These are phyloP conservation scores for Pteropus alecto DNA, from an alignment of 2,113 vertebrate genomes.

Conservation along the genomic window DNA sequence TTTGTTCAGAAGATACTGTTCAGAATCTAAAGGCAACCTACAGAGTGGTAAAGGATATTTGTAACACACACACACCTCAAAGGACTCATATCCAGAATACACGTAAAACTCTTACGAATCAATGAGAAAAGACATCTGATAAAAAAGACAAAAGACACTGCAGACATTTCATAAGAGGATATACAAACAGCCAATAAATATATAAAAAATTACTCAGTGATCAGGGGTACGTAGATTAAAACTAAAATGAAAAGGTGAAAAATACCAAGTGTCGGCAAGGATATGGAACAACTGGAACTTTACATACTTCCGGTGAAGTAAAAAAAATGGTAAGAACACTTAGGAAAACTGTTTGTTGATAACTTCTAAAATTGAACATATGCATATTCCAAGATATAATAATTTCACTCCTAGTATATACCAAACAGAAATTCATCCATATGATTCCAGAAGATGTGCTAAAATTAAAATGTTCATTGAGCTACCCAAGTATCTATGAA, in stretches of 20 bases:
- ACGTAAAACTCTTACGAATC: background rate
- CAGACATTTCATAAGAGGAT: background rate
- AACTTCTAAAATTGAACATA: background rate
- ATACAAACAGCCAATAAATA: background rate
- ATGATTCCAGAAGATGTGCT: background rate
- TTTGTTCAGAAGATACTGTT: background rate
- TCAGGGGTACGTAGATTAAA: background rate
- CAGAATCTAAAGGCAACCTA: background rate
- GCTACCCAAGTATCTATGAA: background rate
- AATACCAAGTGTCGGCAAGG: background rate
- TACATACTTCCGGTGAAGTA: background rate
- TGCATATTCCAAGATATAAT: background rate
- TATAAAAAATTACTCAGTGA: background rate
- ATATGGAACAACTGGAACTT: no score
- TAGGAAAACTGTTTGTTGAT: background rate
- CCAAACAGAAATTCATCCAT: background rate
- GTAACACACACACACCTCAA: background rate
- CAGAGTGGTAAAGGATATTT: background rate
- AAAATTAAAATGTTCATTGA: background rate
- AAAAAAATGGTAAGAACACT: background rate
- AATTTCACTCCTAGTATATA: background rate
- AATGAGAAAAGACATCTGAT: background rate
- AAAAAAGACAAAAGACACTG: background rate
- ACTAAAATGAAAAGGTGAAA: background rate
- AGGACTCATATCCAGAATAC: background rate